phyloP scores from a whole-genome alignment of 2,888 invertebrate species.

The Drosophila affinis region DNA sequence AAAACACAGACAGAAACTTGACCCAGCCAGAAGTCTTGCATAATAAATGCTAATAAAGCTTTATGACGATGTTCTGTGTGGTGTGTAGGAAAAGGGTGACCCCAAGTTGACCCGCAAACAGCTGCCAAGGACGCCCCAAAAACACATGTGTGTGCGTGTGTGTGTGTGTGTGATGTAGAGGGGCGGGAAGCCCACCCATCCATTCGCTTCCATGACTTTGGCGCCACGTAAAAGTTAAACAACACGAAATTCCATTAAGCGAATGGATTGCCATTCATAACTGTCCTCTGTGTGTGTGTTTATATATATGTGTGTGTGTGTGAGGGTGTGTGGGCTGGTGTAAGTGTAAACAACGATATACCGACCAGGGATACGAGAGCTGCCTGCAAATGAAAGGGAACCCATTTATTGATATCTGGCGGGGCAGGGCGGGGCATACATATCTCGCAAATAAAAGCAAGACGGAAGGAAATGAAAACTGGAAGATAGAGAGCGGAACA shows the following conservation, averaged over 20 bases:
- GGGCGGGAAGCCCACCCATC: background rate
- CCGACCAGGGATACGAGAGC: conserved; percentile 33
- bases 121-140: conserved; percentile 32
- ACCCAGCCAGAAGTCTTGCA: conserved; percentile 58
- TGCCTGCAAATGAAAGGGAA: conserved; percentile 32
- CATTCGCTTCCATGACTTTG: conserved; percentile 24
- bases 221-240: conserved; percentile 64
- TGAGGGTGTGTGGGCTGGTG: conserved; percentile 4
- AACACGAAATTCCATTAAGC: conserved; percentile 75
- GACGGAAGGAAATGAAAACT: background rate
- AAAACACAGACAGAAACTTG: conserved; percentile 49
- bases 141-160: conserved; percentile 19
- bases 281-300: conserved; percentile 49
- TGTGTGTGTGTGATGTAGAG: background rate
- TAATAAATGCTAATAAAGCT: conserved; percentile 82
- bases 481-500: background rate
- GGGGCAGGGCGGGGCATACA: background rate
- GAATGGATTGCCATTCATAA: conserved; percentile 76
- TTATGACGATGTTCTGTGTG: conserved; percentile 57
- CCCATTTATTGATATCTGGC: conserved; percentile 35
- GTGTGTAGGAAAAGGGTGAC: conserved; percentile 25
- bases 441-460: background rate
- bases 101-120: conserved; percentile 16
- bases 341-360: conserved; percentile 26
- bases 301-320: conserved; percentile 16